Base-by-base conservation (phyloP, 2,888 invertebrate genomes). In the Artemia sinica region DNA sequence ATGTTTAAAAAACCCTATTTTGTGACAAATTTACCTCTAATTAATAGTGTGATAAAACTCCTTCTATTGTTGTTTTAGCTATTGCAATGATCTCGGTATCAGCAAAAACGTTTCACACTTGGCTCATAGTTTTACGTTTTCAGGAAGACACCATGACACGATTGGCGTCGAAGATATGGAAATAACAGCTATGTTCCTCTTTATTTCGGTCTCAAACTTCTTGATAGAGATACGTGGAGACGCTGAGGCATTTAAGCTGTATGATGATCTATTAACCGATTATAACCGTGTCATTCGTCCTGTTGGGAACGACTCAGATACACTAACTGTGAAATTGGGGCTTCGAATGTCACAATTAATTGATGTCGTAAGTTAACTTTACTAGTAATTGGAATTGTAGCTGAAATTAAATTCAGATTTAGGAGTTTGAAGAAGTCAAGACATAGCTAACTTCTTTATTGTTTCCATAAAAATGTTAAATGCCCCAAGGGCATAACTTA, bases 221-320 rank as follows among this genome's bases (percentile, higher is more conserved):
- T 58, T 52, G 68, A 75, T 73, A 73, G 75, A 75, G 79, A 85
- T 84, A 81, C 82, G 82, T 82, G 88, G 87, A 80, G 93, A 92
- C 83, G 90, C 90, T 79, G 91, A 92, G 79, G 90, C 91, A 76
- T 90, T 91, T 82, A 85, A 92, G 79, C 86, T 93, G 75, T 93
- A 91, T 83, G 93, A 95, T 84, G 93, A 94, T 80, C 84, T 95
- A 74, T 84, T 95, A 76, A 88, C 89, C 76, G 90, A 91, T 81
- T 95, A 95, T 83, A 95, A 95, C 82, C 86, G 92, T 76, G 86
- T 94, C 78, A 92, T 93, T 77, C 84, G 94, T 77, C 94, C 94
- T 73, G 93, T 93, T 74, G 90, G 91, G 76, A 92, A 92, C 82
- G 91, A 91, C 82, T 89, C 90, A 74, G 92, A 93, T 81, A 86